Evolutionary conservation across 2,888 invertebrate genomes (phyloP).

Genomic region (Caenorhabditis sp.): DNA sequence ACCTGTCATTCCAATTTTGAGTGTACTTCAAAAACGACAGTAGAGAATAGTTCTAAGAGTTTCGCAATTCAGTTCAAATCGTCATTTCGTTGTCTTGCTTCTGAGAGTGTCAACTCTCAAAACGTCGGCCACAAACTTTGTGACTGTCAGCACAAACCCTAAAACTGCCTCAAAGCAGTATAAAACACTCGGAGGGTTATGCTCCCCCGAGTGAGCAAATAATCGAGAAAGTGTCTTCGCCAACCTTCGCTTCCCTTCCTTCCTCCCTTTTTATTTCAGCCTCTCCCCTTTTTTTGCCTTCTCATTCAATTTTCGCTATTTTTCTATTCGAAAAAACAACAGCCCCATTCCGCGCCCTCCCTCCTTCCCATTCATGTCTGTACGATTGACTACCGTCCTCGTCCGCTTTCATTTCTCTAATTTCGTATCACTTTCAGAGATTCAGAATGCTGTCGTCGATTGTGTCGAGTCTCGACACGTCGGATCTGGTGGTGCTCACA

Average conservation of each 20-base stretch:
- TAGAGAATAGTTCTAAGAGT: too few relatives aligned
- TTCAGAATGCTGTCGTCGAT: constrained; percentile 33
- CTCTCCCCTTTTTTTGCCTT: too few relatives aligned
- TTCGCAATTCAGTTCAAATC: too few relatives aligned
- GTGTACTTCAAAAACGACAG: background rate
- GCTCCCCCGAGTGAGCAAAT: background rate
- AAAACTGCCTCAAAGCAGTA: background rate
- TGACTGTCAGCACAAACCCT: background rate
- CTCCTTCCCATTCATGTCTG: background rate
- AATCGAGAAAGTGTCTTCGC: too few relatives aligned
- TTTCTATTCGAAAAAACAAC: background rate
- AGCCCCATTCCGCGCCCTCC: background rate
- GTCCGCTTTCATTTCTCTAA: background rate
- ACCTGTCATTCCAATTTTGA: background rate
- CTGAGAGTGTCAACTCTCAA: too few relatives aligned
- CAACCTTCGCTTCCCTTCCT: background rate
- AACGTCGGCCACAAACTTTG: background rate
- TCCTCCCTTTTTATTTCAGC: background rate
- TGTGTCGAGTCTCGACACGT: constrained; percentile 49
- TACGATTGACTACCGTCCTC: background rate
- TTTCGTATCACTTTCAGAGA: constrained; percentile 17
- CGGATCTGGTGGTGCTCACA: constrained; percentile 49
- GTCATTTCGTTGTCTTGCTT: too few relatives aligned
- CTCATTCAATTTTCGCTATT: background rate
- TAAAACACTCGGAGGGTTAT: too few relatives aligned